phyloP scores from a whole-genome alignment of 2,113 vertebrate genomes.

The Campylomormyrus numenius region DNA sequence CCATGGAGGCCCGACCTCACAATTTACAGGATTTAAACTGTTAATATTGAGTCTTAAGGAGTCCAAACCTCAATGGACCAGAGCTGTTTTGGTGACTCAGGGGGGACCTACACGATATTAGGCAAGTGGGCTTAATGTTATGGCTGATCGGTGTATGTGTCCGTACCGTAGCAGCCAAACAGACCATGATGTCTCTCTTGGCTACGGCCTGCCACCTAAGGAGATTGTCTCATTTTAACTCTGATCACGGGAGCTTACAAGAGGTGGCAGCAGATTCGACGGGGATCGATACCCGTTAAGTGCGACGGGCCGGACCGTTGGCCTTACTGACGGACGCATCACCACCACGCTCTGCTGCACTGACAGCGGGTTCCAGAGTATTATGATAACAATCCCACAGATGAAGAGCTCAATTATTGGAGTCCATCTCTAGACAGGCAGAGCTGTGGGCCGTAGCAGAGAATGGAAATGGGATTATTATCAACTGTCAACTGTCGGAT shows the following conservation, averaged over 20 bases:
- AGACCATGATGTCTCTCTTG: background rate
- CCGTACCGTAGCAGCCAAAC: background rate
- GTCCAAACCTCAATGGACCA: background rate
- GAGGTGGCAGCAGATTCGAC: background rate
- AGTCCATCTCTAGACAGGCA: background rate
- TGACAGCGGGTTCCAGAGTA: background rate
- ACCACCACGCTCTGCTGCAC: background rate
- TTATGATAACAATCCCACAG: background rate
- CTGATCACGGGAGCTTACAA: background rate
- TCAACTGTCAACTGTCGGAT: constrained; percentile 15
- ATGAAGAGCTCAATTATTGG: constrained; percentile 7
- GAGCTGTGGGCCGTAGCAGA: background rate
- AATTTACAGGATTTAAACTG: background rate
- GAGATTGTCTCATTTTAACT: background rate
- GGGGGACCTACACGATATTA: background rate
- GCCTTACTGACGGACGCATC: background rate
- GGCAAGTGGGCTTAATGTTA: background rate
- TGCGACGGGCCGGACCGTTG: background rate
- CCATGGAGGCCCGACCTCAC: background rate
- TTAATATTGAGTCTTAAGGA: background rate
- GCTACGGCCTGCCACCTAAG: background rate
- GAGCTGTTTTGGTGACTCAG: background rate
- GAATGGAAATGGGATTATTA: constrained; percentile 12
- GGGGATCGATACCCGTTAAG: background rate
- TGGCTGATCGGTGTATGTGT: background rate